phyloP scores from a whole-genome alignment of 2,797 vertebrate species.

The Pseudochaenichthys georgianus region DNA sequence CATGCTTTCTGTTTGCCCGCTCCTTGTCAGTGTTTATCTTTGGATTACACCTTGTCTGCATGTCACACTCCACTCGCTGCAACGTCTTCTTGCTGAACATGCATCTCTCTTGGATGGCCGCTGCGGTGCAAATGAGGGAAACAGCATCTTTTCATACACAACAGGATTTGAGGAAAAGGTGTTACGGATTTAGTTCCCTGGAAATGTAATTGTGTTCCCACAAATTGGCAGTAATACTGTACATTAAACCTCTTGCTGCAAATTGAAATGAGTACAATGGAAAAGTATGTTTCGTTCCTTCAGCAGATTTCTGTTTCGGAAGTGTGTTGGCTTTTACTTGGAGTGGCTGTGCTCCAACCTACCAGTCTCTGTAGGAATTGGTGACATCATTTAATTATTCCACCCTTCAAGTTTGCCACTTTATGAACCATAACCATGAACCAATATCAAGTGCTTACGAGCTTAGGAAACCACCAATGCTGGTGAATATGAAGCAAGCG shows the following conservation, averaged over 20 bases:
- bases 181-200: conserved; percentile 41
- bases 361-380: background rate
- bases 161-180: conserved; percentile 52
- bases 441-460: too few species aligned
- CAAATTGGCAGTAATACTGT: conserved; percentile 44
- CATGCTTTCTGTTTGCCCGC: conserved; percentile 70
- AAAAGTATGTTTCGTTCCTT: conserved; percentile 11
- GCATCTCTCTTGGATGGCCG: conserved; percentile 68
- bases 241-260: conserved; percentile 44
- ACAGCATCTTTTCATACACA: conserved; percentile 63
- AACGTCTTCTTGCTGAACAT: conserved; percentile 76
- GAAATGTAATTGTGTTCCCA: conserved; percentile 53
- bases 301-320: conserved; percentile 7
- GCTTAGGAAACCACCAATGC: too few species aligned
- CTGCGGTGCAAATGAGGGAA: conserved; percentile 64
- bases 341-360: background rate
- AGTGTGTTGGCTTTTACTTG: background rate
- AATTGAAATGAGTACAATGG: conserved; percentile 46
- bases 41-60: conserved; percentile 81
- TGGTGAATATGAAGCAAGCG: too few species aligned
- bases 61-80: conserved; percentile 71
- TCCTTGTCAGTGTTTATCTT: conserved; percentile 81
- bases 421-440: background rate
- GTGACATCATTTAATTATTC: background rate
- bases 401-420: background rate